Evolutionary conservation across 92 coral and sea anemone species (phyloP).

Genomic region (Zoanthus gigantus): DNA sequence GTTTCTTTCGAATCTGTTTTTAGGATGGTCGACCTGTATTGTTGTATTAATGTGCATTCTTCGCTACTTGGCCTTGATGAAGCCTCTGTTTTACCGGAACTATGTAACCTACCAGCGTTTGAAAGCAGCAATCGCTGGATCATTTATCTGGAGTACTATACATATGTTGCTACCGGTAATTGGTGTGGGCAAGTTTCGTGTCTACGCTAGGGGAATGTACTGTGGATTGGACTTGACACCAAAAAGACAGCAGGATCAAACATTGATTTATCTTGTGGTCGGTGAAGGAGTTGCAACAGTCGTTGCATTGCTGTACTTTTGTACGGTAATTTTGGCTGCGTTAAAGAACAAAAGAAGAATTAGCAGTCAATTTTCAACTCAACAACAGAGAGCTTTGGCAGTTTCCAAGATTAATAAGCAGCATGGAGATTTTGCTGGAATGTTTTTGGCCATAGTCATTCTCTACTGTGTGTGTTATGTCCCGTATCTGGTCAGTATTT

Average conservation of each 20-base stretch:
- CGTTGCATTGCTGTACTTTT: constrained; percentile 73
- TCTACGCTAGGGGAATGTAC: constrained; percentile 73
- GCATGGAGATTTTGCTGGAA: constrained; percentile 82
- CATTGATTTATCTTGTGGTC: constrained; percentile 73
- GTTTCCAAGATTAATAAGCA: constrained; percentile 60
- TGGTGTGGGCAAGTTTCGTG: constrained; percentile 82
- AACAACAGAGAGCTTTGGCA: constrained; percentile 73
- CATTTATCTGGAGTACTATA: constrained; percentile 72
- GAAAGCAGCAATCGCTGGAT: constrained; percentile 56
- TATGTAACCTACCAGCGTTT: constrained; percentile 68
- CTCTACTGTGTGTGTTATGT: constrained; percentile 82
- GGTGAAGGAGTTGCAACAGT: constrained; percentile 76
- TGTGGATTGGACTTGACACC: constrained; percentile 85
- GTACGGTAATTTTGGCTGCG: constrained; percentile 55
- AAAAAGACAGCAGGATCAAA: constrained; percentile 44
- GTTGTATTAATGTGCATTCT: constrained; percentile 78
- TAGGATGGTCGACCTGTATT: constrained; percentile 84
- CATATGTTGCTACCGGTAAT: constrained; percentile 75
- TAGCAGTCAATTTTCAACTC: constrained; percentile 61
- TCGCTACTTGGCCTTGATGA: constrained; percentile 82
- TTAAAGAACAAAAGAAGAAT: constrained; percentile 68
- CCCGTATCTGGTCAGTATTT: constrained; percentile 93
- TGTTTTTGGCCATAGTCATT: constrained; percentile 78
- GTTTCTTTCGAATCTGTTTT: constrained; percentile 74
- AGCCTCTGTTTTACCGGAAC: constrained; percentile 86